These are phyloP conservation scores for Macrophya alboannulata DNA, from an alignment of 2,888 invertebrate genomes.

Conservation along the genomic window DNA sequence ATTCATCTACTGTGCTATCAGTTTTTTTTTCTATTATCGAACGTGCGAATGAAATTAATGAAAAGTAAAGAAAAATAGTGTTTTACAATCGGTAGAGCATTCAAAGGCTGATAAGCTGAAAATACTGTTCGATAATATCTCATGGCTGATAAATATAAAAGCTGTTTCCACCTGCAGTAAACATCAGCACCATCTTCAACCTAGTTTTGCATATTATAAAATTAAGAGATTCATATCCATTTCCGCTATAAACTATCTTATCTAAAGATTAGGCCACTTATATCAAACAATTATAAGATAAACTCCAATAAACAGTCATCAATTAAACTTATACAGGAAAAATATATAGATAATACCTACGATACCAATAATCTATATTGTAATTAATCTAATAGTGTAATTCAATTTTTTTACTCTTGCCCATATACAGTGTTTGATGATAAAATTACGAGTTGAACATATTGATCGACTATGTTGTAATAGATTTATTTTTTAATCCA, in stretches of 20 bases:
- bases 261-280: conserved; percentile 33
- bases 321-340: conserved; percentile 16
- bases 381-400: conserved; percentile 10
- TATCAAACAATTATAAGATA: conserved; percentile 10
- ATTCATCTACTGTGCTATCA: neutral
- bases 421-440: neutral
- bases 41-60: neutral
- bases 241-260: neutral
- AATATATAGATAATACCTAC: conserved; percentile 7
- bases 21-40: neutral
- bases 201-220: neutral
- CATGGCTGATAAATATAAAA: neutral
- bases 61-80: neutral
- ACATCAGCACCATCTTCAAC: neutral
- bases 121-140: neutral
- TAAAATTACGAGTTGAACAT: neutral
- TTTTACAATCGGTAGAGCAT: too few species aligned
- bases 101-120: neutral
- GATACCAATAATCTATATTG: neutral
- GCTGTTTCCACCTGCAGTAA: neutral
- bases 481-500: neutral
- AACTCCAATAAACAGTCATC: neutral
- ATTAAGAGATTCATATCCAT: conserved; percentile 19
- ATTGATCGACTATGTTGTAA: neutral
- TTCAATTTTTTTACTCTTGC: neutral